phyloP scores from a whole-genome alignment of 2,113 vertebrate genomes.

The Dipodomys merriami region DNA sequence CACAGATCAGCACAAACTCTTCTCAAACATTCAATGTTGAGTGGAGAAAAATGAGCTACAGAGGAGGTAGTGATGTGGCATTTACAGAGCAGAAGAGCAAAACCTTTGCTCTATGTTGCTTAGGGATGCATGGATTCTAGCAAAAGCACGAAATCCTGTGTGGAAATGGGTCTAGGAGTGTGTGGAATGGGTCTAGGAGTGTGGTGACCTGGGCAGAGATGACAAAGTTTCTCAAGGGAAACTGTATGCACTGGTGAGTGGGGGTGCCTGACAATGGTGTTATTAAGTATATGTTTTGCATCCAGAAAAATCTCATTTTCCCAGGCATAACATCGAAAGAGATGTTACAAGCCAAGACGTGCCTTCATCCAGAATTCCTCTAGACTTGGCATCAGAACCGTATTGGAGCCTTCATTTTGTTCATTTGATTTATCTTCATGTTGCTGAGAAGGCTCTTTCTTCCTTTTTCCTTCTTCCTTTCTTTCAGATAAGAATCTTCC shows the following conservation, averaged over 20 bases:
- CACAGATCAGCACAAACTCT: not conserved
- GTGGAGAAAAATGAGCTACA: not conserved
- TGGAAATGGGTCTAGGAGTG: not conserved
- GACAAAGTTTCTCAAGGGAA: not conserved
- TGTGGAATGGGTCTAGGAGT: too few relatives aligned
- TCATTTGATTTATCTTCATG: constrained; percentile 44
- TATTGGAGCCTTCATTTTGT: constrained; percentile 19
- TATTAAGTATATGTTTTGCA: not conserved
- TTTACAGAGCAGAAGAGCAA: not conserved
- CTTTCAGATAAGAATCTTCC: constrained; percentile 33
- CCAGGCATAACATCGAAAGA: not conserved
- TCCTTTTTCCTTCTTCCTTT: not conserved
- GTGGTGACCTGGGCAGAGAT: not conserved
- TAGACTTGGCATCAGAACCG: not conserved
- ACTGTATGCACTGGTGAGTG: not conserved
- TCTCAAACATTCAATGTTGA: not conserved
- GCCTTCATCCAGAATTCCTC: constrained; percentile 1
- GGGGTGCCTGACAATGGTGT: not conserved
- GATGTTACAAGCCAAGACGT: not conserved
- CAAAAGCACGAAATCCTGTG: not conserved
- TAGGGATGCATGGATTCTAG: not conserved
- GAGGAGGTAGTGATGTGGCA: not conserved
- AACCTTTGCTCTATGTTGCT: not conserved
- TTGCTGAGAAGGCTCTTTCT: not conserved
- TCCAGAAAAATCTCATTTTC: constrained; percentile 34